Evolutionary conservation across 2,113 vertebrate genomes (phyloP), one percentile per base, ranked within the genome.

Genomic region (Zosterops japonicus): DNA sequence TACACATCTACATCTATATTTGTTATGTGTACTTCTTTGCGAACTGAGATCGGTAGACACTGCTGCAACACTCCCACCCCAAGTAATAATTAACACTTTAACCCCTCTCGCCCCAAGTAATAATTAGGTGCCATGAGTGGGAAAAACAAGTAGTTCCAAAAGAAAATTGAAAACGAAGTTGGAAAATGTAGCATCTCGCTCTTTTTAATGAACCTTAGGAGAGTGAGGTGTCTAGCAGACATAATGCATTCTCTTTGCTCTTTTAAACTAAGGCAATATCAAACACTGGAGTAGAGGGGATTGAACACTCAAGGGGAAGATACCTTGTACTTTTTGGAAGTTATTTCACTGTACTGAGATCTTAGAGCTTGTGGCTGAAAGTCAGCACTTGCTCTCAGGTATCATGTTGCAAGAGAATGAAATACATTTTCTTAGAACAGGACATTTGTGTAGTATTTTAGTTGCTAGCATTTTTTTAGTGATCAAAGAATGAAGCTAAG

Each of bases 171-270:
- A 82, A 83, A 22, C 11, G 22, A 68, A 13, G 18, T 39, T 71
- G 53, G 46, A 77, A 84, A 81, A 61, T 20, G 17, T 49, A 78
- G 20, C 35, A 21, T 88, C 29, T 77, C 14, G 3, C 22, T 77
- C 49, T 64, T 55, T 69, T 88, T 87, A 89, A 84, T 84, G 63
- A 81, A 72, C 25, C 35, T 67, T 50, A 60, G n/a, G 60, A 77
- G 27, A 50, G 55, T 53, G 53, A 72, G 42, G 23, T 83, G 35
- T 25, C 75, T 64, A 14, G 64, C 33, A 72, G n/a, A 33, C 65
- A 35, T 55, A 91, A 82, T 42, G 31, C 20, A 65, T 89, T 94
- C 68, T 67, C 87, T 87, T 94, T 94, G 72, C 77, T 87, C 75
- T 92, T 85, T 60, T 61, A 77, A 59, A 50, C 35, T 76, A 65